Evolutionary conservation across 2,113 vertebrate genomes (phyloP), one percentile per base, ranked within the genome.

Genomic region (Callopanchax toddi): DNA sequence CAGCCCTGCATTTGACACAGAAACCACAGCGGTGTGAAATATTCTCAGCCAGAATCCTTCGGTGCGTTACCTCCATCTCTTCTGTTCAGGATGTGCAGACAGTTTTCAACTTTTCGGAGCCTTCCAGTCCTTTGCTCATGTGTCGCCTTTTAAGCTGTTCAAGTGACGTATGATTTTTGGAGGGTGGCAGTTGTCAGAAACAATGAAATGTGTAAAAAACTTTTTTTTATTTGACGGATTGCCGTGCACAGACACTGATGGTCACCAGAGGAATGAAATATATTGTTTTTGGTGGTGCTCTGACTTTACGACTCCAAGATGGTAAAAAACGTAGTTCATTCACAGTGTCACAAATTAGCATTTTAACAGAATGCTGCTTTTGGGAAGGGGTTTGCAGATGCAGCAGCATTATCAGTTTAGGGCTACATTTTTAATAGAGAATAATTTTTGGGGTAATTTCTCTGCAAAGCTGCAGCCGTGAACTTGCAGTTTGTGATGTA

Each of bases 401-500:
- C 29, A 32, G 29, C 1, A 7, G 29, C 5, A 6, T 32, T 32
- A 32, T 32, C 29, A 32, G 29, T 32, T n/a, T n/a, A n/a, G n/a
- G n/a, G n/a, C n/a, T n/a, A n/a, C n/a, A n/a, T n/a, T n/a, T n/a
- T n/a, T 6, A 32, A 32, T 26, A 26, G 26, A 4, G 26, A 29
- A 26, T 2, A 9, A 69, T 70, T 62, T 61, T 67, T 42, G 36
- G 58, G 34, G 21, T 12, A 12, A 61, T 78, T 64, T 78, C 39
- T 45, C 75, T 67, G 52, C 62, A 78, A 76, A 50, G 39, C 49
- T 49, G 43, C 49, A 40, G 57, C 58, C 36, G 40, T 62, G 67
- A 74, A 69, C 73, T 69, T 54, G 76, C 79, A 74, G 34, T 48
- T 45, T 76, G 74, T 76, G 78, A 85, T 79, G 49, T 85, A 82